A percentile compares a stretch with the other conserved stretches of the same genome.
phyloP scores from a whole-genome alignment of 2,113 vertebrate genomes.

The Nothoprocta perdicaria region DNA sequence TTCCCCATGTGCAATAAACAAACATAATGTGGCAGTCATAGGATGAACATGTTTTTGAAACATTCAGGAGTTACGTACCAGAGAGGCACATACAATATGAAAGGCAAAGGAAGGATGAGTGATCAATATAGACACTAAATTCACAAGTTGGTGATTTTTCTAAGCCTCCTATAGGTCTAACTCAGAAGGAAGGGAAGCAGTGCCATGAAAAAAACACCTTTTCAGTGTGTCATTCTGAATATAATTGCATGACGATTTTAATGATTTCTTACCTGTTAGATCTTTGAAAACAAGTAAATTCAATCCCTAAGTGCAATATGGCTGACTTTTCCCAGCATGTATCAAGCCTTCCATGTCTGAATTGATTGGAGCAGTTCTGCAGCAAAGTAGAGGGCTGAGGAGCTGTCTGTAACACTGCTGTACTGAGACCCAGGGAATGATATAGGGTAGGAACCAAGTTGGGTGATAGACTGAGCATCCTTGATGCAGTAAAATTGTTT shows the following conservation, averaged over 20 bases:
- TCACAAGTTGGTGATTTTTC: not conserved
- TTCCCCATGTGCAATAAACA: not conserved
- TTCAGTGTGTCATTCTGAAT: not conserved
- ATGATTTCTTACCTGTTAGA: not conserved
- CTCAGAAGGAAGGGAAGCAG: not conserved
- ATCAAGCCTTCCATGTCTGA: not conserved
- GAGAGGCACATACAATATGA: rapidly evolving
- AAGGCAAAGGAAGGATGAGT: not conserved
- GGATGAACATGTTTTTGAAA: not conserved
- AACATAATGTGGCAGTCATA: not conserved
- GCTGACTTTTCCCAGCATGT: not conserved
- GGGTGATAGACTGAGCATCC: not conserved
- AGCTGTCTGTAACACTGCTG: not conserved
- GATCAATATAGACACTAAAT: not conserved
- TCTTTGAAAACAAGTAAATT: not conserved
- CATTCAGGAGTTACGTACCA: not conserved
- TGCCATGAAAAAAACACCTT: not conserved
- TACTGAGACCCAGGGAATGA: not conserved
- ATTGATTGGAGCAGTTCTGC: not conserved
- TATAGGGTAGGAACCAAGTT: not conserved
- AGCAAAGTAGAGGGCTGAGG: not conserved
- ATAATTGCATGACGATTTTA: not conserved
- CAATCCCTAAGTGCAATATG: not conserved
- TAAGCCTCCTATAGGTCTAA: not conserved
- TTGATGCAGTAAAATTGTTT: not conserved